Conservation (phyloP, 2,113 vertebrate genomes). For the Pica pica region DNA sequence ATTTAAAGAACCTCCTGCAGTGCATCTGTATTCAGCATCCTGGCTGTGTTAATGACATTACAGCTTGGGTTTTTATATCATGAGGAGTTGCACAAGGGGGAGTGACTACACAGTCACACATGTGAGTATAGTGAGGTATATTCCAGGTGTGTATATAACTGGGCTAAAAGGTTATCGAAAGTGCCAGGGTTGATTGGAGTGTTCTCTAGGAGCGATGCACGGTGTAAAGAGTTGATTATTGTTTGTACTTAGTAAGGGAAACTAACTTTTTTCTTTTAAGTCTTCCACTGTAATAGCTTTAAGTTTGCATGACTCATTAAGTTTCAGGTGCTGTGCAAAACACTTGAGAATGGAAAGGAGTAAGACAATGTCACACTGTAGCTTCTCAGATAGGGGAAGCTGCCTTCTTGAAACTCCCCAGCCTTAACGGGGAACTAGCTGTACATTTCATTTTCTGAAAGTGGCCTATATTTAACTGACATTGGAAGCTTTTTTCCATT, state of each 20-base stretch:
- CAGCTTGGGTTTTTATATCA: neutral
- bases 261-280: neutral
- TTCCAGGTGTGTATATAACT: neutral
- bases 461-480: neutral
- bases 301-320: neutral
- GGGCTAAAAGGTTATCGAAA: neutral
- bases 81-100: neutral
- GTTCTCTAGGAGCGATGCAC: neutral
- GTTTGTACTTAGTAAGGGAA: neutral
- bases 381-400: neutral
- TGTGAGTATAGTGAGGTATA: rapidly evolving
- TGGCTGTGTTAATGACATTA: neutral
- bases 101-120: neutral
- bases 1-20: neutral
- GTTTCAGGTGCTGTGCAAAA: neutral
- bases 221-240: neutral
- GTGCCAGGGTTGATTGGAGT: neutral
- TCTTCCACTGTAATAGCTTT: neutral
- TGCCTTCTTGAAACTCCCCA: neutral
- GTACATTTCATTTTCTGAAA: neutral
- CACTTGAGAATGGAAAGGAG: neutral
- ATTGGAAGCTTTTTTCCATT: neutral
- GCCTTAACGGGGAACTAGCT: neutral
- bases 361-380: neutral
- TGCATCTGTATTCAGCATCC: neutral